Conservation (phyloP, 2,888 invertebrate species). For the Amblyteles armatorius region DNA sequence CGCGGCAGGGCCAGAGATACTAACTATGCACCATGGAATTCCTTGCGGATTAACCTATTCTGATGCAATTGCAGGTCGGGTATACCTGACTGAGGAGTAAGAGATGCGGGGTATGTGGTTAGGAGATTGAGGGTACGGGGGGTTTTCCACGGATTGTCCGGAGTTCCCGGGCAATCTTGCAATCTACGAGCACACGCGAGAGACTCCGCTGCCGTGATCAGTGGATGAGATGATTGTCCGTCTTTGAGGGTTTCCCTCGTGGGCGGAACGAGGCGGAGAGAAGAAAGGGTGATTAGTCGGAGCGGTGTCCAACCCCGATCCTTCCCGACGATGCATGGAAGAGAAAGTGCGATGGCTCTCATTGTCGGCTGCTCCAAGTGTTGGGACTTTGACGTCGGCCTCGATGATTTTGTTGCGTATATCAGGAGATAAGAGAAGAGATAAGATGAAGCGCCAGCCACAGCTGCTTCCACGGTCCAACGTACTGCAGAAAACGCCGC, state of each 20-base stretch:
- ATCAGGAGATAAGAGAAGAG: not conserved
- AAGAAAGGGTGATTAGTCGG: not conserved
- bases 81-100: constrained; percentile 25
- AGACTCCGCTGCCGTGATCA: not conserved
- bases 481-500: no score
- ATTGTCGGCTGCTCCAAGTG: not conserved
- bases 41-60: constrained; percentile 57
- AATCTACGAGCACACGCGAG: constrained; percentile 6
- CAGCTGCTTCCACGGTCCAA: no score
- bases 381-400: not conserved
- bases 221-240: constrained; percentile 27
- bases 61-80: constrained; percentile 58
- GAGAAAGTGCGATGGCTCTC: not conserved
- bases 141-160: constrained; percentile 7
- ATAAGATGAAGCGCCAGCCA: not conserved
- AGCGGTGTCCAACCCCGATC: not conserved
- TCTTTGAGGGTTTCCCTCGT: not conserved
- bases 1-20: constrained; percentile 54
- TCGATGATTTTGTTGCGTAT: not conserved
- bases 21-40: constrained; percentile 56
- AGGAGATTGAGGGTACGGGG: constrained; percentile 28
- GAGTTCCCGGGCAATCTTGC: constrained; percentile 13
- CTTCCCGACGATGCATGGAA: not conserved
- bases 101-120: constrained; percentile 11
- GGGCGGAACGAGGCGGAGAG: not conserved